Conservation (phyloP, 2,797 vertebrate genomes). For the Halcyon leucocephala region DNA sequence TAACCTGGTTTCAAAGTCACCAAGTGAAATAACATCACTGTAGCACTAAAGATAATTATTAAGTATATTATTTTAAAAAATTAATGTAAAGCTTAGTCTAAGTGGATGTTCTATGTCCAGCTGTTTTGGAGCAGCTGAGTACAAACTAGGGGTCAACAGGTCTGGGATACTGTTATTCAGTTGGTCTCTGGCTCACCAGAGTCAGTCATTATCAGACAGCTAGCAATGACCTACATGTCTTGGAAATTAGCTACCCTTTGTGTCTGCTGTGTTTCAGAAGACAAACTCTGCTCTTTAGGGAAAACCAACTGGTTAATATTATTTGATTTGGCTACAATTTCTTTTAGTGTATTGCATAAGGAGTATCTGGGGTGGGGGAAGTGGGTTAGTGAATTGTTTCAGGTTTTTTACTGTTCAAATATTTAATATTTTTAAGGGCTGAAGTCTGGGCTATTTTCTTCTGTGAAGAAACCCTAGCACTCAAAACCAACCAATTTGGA, state of each 20-base stretch:
- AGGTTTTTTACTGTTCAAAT: background rate
- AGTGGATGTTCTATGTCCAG: background rate
- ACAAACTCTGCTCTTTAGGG: background rate
- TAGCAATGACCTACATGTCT: background rate
- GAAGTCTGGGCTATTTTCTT: background rate
- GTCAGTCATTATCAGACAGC: background rate
- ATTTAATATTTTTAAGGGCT: background rate
- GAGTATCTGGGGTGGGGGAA: accelerated
- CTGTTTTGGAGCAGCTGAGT: background rate
- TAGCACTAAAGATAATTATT: background rate
- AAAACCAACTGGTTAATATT: background rate
- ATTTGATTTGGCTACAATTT: background rate
- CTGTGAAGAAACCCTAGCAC: background rate
- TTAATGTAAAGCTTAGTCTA: background rate
- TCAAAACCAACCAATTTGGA: background rate
- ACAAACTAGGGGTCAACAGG: background rate
- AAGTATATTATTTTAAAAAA: background rate
- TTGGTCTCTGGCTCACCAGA: background rate
- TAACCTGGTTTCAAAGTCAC: background rate
- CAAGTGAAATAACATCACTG: background rate
- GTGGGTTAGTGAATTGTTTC: background rate
- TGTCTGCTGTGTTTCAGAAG: background rate
- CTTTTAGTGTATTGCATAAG: background rate
- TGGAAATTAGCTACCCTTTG: background rate
- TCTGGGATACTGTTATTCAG: background rate